Conservation (phyloP, 2,888 invertebrate species). For the Idaea straminata region DNA sequence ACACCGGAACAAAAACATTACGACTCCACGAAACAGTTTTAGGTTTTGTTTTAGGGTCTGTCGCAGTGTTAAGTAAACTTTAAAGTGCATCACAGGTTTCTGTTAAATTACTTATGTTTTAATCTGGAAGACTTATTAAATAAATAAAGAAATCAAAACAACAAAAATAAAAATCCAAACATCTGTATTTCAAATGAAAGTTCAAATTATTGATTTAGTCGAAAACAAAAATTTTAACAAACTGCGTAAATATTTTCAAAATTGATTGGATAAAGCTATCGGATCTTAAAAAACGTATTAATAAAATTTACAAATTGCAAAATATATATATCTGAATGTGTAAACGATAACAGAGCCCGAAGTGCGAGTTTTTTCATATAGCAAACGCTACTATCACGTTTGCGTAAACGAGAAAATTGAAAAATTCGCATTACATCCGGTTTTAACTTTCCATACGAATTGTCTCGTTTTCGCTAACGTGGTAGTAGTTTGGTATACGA, state of each 20-base stretch:
- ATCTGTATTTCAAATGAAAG: conserved; percentile 75
- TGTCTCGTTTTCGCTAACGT: too few relatives aligned
- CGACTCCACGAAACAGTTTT: too few relatives aligned
- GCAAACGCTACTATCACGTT: too few relatives aligned
- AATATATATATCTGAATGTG: conserved; percentile 48
- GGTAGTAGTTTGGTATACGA: too few relatives aligned
- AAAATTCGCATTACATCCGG: too few relatives aligned
- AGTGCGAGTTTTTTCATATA: too few relatives aligned
- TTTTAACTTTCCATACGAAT: too few relatives aligned
- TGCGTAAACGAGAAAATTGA: too few relatives aligned
- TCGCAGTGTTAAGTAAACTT: background rate
- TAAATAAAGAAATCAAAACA: conserved; percentile 35
- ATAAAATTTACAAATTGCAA: conserved; percentile 42
- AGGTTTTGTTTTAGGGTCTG: too few relatives aligned
- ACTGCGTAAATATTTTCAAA: conserved; percentile 62
- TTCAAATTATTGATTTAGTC: conserved; percentile 76
- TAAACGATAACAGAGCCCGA: conserved; percentile 46
- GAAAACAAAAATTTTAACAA: conserved; percentile 75
- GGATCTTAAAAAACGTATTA: conserved; percentile 31
- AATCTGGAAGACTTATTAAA: background rate
- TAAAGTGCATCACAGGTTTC: background rate
- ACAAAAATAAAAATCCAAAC: conserved; percentile 68
- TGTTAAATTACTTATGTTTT: background rate
- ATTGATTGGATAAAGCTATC: conserved; percentile 75
- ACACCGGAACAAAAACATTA: too few relatives aligned